Base-by-base conservation (phyloP, 2,888 invertebrate genomes). In the Eledone cirrhosa region DNA sequence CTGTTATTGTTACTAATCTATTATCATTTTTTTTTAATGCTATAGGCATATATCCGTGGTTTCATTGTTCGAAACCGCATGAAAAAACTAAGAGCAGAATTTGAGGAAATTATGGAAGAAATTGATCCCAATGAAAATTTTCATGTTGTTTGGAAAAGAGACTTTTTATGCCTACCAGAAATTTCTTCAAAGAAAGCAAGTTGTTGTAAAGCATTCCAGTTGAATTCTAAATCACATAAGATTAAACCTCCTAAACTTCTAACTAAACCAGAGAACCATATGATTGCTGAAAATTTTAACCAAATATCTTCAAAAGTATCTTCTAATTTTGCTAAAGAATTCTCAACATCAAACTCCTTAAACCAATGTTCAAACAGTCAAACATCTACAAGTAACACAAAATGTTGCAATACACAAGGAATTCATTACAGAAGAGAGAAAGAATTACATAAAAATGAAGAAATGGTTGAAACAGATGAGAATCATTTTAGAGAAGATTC, bases 1-100 rank as follows among this genome's bases (percentile, higher is more conserved):
- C 63, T 63, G 63, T 63, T 24, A 63, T 24, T 27, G 2, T 19
- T 31, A 19, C 22, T 8, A 22, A 72, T 22, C 4, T 22, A 33
- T 11, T 19, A 33, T 31, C n/a, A 19, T 72, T n/a, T 33, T 27
- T 69, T 72, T 47, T 63, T 78, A 63, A 72, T 65, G 19, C 83
- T 84, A 1, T 63, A 86, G 86, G 83, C 85, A 13, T 75, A 79
- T 13, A 53, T 85, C 24, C 81, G 85, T 69, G 86, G 85, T 29
- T 31, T 77, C 27, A 77, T 85, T 16, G 82, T 83, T 0, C 80
- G 86, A 72, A 84, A 84, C 77, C 81, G 82, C 79, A 80, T 86
- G 27, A 63, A 77, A 69, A 79, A 80, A 78, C 80, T 83, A 2
- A 80, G 79, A 80, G 74, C 82, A 22, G 69, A 80, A 31, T 86